A percentile compares a stretch with the other conserved stretches of the same genome.
Evolutionary conservation across 1,140 invertebrate genomes (phyloP).

Genomic region (Nylanderia fulva): DNA sequence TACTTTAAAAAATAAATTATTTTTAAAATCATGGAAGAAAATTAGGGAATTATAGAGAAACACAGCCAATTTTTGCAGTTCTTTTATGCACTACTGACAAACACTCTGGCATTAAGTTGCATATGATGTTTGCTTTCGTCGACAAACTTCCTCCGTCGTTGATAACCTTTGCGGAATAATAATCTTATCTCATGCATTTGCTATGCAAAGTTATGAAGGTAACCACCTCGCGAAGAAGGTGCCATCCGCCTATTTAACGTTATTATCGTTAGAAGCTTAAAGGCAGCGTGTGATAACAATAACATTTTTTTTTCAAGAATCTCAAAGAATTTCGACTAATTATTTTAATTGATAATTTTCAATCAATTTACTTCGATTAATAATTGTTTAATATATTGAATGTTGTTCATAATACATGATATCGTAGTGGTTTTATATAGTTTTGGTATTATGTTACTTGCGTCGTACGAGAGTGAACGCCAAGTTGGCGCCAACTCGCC

Average conservation of each 20-base stretch:
- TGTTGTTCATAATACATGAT: not conserved
- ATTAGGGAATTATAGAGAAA: not conserved
- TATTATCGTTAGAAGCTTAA: slow-evolving; percentile 43
- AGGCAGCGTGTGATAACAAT: not conserved
- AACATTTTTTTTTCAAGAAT: not conserved
- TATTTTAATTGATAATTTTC: not conserved
- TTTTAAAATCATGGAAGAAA: not conserved
- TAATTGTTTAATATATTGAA: not conserved
- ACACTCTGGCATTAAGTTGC: slow-evolving; percentile 33
- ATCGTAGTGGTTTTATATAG: not conserved
- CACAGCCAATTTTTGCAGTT: not conserved
- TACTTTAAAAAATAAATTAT: not conserved
- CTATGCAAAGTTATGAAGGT: slow-evolving; percentile 64
- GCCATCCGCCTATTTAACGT: slow-evolving; percentile 11
- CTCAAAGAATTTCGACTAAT: not conserved
- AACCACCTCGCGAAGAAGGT: slow-evolving; percentile 44
- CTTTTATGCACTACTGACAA: not conserved
- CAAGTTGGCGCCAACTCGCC: not conserved
- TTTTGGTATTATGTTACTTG: slow-evolving; percentile 21
- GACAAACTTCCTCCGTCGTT: slow-evolving; percentile 65
- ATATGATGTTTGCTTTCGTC: slow-evolving; percentile 65
- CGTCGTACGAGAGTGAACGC: not conserved
- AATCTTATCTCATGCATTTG: slow-evolving; percentile 67
- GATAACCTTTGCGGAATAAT: slow-evolving; percentile 69
- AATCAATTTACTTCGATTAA: not conserved